These are phyloP conservation scores for Dendroctonus valens DNA, from an alignment of 1,140 invertebrate genomes.

Conservation along the genomic window DNA sequence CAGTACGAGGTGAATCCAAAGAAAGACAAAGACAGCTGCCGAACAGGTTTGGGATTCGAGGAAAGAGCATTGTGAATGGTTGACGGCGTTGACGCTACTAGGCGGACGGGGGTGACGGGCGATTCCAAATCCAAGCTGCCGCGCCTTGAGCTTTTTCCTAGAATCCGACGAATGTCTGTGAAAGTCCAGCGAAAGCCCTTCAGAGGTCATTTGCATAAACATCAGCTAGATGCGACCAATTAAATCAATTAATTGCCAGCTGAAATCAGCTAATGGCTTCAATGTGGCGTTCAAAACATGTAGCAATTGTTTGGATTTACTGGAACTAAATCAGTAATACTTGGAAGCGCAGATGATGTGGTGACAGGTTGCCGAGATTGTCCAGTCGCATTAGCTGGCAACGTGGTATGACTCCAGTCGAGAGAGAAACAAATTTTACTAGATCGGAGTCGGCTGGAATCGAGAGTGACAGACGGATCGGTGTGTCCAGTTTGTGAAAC, in stretches of 20 bases:
- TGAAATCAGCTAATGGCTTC: too few species aligned
- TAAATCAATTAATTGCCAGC: too few species aligned
- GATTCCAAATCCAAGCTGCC: conserved; percentile 31
- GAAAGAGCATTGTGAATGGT: conserved; percentile 40
- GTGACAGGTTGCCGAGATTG: too few species aligned
- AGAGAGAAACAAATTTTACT: conserved; percentile 33
- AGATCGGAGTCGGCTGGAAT: conserved; percentile 21
- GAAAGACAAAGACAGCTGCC: conserved; percentile 41
- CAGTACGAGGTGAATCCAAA: conserved; percentile 43
- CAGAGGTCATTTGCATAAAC: too few species aligned
- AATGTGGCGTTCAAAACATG: neutral
- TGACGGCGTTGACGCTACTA: conserved; percentile 36
- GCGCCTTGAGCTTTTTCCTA: neutral
- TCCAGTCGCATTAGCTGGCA: neutral
- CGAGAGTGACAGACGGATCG: conserved; percentile 37
- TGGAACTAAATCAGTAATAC: too few species aligned
- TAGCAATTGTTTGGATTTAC: conserved; percentile 2
- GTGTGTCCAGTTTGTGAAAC: conserved; percentile 36
- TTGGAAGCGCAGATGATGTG: too few species aligned
- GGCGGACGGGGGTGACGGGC: conserved; percentile 30
- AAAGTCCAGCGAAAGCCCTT: too few species aligned
- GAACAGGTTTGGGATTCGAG: conserved; percentile 49
- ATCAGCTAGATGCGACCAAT: too few species aligned
- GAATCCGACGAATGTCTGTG: neutral
- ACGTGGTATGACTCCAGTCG: conserved; percentile 6